Conservation (phyloP, 2,888 invertebrate genomes). For the Isotomurus palustris region DNA sequence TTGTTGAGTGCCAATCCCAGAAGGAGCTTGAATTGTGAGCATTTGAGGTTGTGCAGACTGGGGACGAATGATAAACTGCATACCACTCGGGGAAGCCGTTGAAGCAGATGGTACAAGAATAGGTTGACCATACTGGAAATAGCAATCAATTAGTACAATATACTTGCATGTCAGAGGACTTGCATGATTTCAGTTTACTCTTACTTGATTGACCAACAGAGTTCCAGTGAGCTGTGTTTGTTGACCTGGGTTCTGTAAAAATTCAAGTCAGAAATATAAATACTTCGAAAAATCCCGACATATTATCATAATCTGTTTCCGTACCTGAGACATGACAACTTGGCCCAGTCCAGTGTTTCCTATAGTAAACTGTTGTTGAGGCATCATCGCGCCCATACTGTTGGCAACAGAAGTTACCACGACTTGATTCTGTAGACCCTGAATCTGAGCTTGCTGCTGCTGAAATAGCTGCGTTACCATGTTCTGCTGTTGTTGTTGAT, state of each 20-base stretch:
- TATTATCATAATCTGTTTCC: slow-evolving; percentile 15
- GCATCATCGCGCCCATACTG: slow-evolving; percentile 24
- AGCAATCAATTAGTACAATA: slow-evolving; percentile 5
- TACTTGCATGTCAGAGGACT: neutral
- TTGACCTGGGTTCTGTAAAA: slow-evolving; percentile 17
- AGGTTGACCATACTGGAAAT: slow-evolving; percentile 43
- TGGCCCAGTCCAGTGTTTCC: slow-evolving; percentile 38
- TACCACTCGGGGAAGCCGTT: slow-evolving; percentile 20
- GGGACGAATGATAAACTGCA: slow-evolving; percentile 44
- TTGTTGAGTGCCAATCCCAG: slow-evolving; percentile 27
- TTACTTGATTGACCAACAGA: slow-evolving; percentile 46
- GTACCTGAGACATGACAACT: slow-evolving; percentile 41
- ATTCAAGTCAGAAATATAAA: neutral
- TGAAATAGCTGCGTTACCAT: slow-evolving; percentile 36
- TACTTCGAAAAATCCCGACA: neutral
- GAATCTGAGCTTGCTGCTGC: slow-evolving; percentile 26
- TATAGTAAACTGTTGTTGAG: slow-evolving; percentile 38
- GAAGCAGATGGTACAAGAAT: slow-evolving; percentile 43
- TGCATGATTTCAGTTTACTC: too few species aligned
- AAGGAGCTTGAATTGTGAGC: slow-evolving; percentile 42
- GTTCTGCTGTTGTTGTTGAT: slow-evolving; percentile 10
- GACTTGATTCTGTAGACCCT: slow-evolving; percentile 20
- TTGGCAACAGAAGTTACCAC: slow-evolving; percentile 25
- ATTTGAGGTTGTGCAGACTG: slow-evolving; percentile 44
- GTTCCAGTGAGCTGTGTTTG: slow-evolving; percentile 41